These are phyloP conservation scores for Drosophila hydei DNA, from an alignment of 1,140 invertebrate species.

Conservation along the genomic window DNA sequence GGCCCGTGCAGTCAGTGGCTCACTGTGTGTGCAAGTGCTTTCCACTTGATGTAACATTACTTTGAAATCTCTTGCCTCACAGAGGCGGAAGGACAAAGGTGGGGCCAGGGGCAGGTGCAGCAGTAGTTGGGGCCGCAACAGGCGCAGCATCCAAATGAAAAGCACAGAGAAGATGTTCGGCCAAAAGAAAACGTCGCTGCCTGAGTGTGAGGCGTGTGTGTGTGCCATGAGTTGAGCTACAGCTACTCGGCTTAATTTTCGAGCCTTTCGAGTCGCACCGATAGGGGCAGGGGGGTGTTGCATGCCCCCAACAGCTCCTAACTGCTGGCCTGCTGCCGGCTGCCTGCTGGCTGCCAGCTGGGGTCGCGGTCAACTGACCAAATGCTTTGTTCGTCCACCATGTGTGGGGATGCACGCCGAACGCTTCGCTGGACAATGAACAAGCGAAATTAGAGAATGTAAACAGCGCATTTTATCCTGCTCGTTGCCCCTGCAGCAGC, in stretches of 20 bases:
- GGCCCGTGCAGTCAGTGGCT: conserved; percentile 25
- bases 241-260: conserved; percentile 78
- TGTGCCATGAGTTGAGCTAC: conserved; percentile 11
- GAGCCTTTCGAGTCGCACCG: conserved; percentile 46
- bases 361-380: conserved; percentile 53
- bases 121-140: not conserved
- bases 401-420: conserved; percentile 55
- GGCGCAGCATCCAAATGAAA: conserved; percentile 67
- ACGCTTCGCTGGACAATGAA: conserved; percentile 81
- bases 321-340: not conserved
- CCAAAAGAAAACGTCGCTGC: conserved; percentile 45
- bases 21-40: conserved; percentile 73
- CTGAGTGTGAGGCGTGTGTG: conserved; percentile 2
- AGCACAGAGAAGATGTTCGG: conserved; percentile 78
- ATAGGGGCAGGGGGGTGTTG: conserved; percentile 13
- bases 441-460: conserved; percentile 83
- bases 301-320: not conserved
- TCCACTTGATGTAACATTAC: conserved; percentile 82
- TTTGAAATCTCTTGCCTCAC: conserved; percentile 75
- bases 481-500: conserved; percentile 52
- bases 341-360: not conserved
- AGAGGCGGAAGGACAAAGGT: too few species aligned
- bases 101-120: not conserved
- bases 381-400: conserved; percentile 42
- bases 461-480: conserved; percentile 82